phyloP scores from a whole-genome alignment of 1,140 invertebrate species.

The Diorhabda sublineata region DNA sequence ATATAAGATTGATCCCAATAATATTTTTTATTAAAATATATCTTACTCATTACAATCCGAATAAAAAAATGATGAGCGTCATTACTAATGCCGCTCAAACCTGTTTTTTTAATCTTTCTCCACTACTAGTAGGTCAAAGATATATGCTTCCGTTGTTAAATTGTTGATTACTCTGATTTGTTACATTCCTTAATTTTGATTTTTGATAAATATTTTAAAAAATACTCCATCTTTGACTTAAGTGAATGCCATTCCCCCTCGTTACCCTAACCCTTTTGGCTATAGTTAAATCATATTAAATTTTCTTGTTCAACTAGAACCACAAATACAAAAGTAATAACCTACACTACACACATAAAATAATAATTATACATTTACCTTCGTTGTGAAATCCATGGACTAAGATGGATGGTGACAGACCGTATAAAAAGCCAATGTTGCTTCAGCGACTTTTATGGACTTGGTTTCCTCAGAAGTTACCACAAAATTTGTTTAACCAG shows the following conservation, averaged over 20 bases:
- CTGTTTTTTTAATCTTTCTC: too few species aligned
- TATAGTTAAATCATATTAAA: neutral
- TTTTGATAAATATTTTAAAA: slow-evolving; percentile 46
- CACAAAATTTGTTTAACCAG: neutral
- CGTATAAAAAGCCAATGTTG: neutral
- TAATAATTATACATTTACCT: neutral
- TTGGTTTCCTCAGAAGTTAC: neutral
- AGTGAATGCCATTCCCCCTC: neutral
- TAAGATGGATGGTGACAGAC: neutral
- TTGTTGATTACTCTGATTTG: slow-evolving; percentile 1
- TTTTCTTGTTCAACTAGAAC: neutral
- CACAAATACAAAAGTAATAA: neutral
- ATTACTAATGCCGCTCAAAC: too few species aligned
- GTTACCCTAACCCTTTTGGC: neutral
- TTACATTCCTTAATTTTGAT: slow-evolving; percentile 8
- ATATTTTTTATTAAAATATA: too few species aligned
- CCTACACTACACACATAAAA: neutral
- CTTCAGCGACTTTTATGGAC: neutral
- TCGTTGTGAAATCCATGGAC: neutral
- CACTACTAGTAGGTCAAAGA: too few species aligned
- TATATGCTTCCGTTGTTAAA: too few species aligned
- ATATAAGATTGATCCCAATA: too few species aligned
- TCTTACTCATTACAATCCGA: too few species aligned
- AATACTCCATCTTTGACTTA: slow-evolving; percentile 47
- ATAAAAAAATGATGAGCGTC: too few species aligned